Evolutionary conservation across 2,797 vertebrate genomes (phyloP), one percentile per base, ranked within the genome.

Genomic region (Sebastes taczanowskii): DNA sequence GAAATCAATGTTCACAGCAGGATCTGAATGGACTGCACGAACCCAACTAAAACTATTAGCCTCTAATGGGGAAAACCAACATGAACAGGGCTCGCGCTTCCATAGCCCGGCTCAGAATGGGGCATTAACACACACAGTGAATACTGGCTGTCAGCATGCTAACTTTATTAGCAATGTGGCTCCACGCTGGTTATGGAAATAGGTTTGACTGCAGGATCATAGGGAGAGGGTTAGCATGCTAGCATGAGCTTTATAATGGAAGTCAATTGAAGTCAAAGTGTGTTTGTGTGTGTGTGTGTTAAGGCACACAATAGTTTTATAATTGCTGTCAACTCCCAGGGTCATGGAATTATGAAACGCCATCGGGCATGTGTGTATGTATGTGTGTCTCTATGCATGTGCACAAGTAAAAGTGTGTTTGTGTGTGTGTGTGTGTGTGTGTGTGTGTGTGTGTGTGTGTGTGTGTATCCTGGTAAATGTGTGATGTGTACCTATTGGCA

Each of bases 151-250:
- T 91, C 89, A 89, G 82, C 84, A 71, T 80, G 88, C 71, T 82
- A 85, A 89, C 88, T 88, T 84, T 87, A 91, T 93, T 90, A 90
- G 86, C 81, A 42, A 76, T 23, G 80, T 68, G 87, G 76, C 83
- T 71, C n/a, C 89, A 87, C 2, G 89, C 92, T 89, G 90, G 35
- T 81, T 76, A 85, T 91, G 84, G 77, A 91, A 92, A 93, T 91
- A 49, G 74, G 67, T 84, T 72, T 82, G 81, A 89, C 81, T 85
- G 81, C 83, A 77, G 59, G 80, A 74, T 65, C 18, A 2, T 56
- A 46, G 75, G 69, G 76, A 62, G 77, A 74, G 64, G 42, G 73
- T 78, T 89, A 79, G 75, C 84, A 80, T 66, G 74, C 80, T 90
- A 85, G 79, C 75, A 61, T 66, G 71, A 38, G 74, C 53, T 78